A percentile compares a stretch with the other conserved stretches of the same genome.
These are phyloP conservation scores for Eidolon dupreanum DNA, from an alignment of 2,797 vertebrate genomes.

Conservation along the genomic window DNA sequence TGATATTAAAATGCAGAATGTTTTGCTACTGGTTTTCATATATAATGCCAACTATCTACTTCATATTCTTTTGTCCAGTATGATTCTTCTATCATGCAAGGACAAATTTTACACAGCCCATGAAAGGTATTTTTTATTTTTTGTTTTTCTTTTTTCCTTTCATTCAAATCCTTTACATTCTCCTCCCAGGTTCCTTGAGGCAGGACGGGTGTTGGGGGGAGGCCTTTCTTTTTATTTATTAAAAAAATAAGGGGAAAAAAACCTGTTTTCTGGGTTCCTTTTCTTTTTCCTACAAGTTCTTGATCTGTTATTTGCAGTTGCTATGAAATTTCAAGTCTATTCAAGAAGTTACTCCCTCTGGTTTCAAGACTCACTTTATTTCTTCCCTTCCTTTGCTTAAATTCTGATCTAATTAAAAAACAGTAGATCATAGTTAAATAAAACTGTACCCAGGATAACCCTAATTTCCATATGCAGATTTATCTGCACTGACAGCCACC, in stretches of 20 bases:
- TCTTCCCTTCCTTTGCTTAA: constrained; percentile 82
- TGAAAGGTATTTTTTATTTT: background rate
- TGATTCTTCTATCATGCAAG: constrained; percentile 38
- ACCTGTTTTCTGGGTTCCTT: background rate
- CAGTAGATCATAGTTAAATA: constrained; percentile 90
- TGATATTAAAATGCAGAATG: constrained; percentile 39
- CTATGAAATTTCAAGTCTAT: constrained; percentile 67
- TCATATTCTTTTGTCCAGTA: constrained; percentile 9
- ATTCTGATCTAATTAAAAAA: constrained; percentile 88
- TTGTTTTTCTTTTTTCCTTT: background rate
- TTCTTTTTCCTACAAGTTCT: constrained; percentile 63
- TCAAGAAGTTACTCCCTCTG: constrained; percentile 80
- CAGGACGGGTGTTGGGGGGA: no score
- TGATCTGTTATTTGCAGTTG: constrained; percentile 68
- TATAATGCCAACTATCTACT: background rate
- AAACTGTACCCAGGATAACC: constrained; percentile 92
- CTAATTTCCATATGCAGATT: constrained; percentile 99
- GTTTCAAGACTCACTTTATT: constrained; percentile 78
- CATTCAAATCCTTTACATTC: background rate
- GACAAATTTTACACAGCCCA: constrained; percentile 12
- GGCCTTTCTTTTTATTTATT: background rate
- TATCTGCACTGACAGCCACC: constrained; percentile 93
- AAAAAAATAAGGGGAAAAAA: constrained; percentile 8
- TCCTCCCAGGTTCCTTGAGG: background rate
- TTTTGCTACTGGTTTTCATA: background rate